Evolutionary conservation across 2,888 invertebrate species (phyloP), one percentile per base, ranked within the genome.

Genomic region (Synanthedon formicaeformis): DNA sequence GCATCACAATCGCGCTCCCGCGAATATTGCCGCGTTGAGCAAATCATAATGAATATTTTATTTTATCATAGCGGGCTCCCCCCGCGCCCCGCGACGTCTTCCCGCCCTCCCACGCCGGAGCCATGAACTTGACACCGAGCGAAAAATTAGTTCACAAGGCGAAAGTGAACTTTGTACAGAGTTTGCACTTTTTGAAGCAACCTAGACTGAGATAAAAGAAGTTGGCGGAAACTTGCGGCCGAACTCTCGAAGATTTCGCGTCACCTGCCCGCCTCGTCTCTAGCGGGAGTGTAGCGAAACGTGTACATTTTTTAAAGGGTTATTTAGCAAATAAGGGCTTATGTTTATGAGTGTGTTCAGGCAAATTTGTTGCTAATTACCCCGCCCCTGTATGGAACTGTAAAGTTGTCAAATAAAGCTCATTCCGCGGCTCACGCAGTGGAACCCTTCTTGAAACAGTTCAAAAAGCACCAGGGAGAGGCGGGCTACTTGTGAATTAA

Each of bases 31-130:
- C 79, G 81, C 80, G 77, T 69, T 73, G 75, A 81, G 83, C 81
- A 82, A 57, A 84, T 85, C 82, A 85, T 87, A 85, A 87, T 86
- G 86, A 86, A 87, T 86, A 86, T 86, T 87, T 86, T 86, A 87
- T 85, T 86, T 84, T 83, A 84, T 85, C 84, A 82, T 80, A 82
- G 73, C 80, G 63, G 60, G 18, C 49, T 16, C 61, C 65, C 64
- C 63, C 67, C 61, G 55, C 62, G 65, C 61, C 62, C 60, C 58
- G 56, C 59, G 61, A 64, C 58, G 56, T 58, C 23, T 57, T 56
- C 57, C 62, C 64, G 61, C 57, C 58, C 55, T 61, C 60, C 55
- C 60, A 59, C 59, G 69, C 59, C 59, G 56, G 71, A 80, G 76
- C 83, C 83, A 67, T 87, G 86, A 87, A 86, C 86, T 86, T 87